phyloP scores from a whole-genome alignment of 2,113 vertebrate genomes.

The Nesoenas mayeri region DNA sequence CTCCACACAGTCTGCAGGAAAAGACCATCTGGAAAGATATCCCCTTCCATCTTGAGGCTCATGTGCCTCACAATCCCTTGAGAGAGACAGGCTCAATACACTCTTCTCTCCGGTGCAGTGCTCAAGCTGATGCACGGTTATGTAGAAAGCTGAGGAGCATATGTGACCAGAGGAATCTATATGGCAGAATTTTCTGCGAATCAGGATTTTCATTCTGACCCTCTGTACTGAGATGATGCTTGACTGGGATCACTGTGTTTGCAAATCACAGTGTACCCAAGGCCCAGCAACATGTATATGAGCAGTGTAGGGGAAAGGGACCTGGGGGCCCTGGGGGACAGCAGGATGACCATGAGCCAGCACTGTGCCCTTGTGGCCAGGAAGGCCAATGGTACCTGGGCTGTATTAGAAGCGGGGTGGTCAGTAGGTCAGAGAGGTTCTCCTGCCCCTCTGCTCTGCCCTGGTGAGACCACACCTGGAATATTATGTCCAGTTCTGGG shows the following conservation, averaged over 20 bases:
- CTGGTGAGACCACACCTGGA: too few species aligned
- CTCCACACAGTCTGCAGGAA: not conserved
- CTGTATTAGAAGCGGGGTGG: too few species aligned
- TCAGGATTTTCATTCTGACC: not conserved
- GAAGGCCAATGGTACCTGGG: too few species aligned
- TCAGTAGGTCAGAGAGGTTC: too few species aligned
- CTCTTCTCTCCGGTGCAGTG: fast-evolving
- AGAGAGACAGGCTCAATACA: not conserved
- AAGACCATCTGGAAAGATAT: conserved; percentile 37
- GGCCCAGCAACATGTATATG: not conserved
- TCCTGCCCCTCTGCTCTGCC: too few species aligned
- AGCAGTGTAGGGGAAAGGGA: too few species aligned
- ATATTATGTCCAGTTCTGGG: too few species aligned
- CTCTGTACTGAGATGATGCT: not conserved
- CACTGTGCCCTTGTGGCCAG: too few species aligned
- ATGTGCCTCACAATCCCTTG: not conserved
- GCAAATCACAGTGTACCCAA: not conserved
- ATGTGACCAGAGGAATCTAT: not conserved
- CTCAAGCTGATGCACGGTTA: not conserved
- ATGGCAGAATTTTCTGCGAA: not conserved
- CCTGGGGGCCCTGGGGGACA: too few species aligned
- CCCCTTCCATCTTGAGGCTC: not conserved
- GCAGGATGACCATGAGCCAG: too few species aligned
- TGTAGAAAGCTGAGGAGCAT: fast-evolving
- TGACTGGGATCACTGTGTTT: not conserved